Percentiles rank a stretch among this genome's conserved stretches.
Conservation (phyloP, 2,797 vertebrate species). For the Anabas testudineus region DNA sequence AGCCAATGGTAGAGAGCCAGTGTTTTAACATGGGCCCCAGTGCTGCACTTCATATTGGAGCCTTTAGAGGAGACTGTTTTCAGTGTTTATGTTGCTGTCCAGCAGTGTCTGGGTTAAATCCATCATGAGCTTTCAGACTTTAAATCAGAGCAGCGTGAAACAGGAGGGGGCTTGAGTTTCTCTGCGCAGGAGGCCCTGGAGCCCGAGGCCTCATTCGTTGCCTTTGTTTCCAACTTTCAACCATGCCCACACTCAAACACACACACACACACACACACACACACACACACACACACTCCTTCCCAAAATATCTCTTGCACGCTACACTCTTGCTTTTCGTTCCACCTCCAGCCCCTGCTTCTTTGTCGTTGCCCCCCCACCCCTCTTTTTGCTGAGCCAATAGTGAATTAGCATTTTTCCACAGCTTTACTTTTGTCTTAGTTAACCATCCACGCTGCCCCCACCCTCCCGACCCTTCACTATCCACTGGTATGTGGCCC, state of each 20-base stretch:
- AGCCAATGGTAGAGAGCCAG: not conserved
- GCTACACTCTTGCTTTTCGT: conserved; percentile 67
- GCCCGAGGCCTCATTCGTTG: conserved; percentile 43
- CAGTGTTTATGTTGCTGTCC: conserved; percentile 62
- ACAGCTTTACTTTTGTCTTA: conserved; percentile 82
- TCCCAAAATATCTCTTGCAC: conserved; percentile 77
- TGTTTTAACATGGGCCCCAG: conserved; percentile 23
- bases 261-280: conserved; percentile 36
- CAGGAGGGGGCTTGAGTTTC: conserved; percentile 65
- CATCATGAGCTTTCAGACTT: conserved; percentile 58
- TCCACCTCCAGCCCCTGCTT: conserved; percentile 59
- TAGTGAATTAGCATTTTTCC: conserved; percentile 83
- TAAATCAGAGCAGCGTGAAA: conserved; percentile 68
- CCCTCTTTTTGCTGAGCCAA: conserved; percentile 48
- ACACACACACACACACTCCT: conserved; percentile 45
- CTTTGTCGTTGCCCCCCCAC: conserved; percentile 32
- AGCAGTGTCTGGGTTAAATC: conserved; percentile 62
- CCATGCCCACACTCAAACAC: conserved; percentile 23
- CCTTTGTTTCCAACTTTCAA: conserved; percentile 68
- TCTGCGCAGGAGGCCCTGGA: conserved; percentile 50
- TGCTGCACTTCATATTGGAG: conserved; percentile 32
- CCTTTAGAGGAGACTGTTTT: conserved; percentile 48
- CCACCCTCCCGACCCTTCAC: conserved; percentile 32
- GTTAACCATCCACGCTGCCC: conserved; percentile 56
- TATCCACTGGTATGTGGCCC: conserved; percentile 72